Conservation (phyloP, 2,113 vertebrate genomes). For the Thunnus maccoyii region DNA sequence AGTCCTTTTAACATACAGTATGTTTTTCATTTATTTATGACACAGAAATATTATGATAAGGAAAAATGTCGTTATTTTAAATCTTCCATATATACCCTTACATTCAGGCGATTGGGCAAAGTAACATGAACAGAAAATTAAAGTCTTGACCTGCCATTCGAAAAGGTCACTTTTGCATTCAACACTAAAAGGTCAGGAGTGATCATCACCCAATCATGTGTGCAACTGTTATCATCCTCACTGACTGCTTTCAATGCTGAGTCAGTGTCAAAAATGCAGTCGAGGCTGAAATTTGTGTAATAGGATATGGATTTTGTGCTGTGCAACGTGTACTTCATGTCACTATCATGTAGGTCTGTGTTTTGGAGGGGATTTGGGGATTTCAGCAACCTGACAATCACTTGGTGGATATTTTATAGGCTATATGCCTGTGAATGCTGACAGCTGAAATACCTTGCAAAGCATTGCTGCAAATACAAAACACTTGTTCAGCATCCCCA, state of each 20-base stretch:
- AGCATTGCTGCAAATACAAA: too few species aligned
- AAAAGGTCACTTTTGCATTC: constrained; percentile 8
- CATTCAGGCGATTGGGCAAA: neutral
- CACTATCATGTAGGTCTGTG: too few species aligned
- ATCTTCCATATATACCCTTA: neutral
- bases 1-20: too few species aligned
- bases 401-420: neutral
- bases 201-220: neutral
- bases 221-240: neutral
- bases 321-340: neutral
- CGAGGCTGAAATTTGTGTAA: neutral
- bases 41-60: too few species aligned
- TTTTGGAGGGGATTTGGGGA: neutral
- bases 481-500: too few species aligned
- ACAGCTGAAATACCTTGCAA: too few species aligned
- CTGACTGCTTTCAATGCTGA: neutral
- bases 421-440: neutral
- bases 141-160: neutral
- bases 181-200: neutral
- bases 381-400: neutral
- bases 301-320: neutral
- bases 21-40: too few species aligned
- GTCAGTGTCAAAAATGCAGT: neutral
- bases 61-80: too few species aligned
- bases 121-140: neutral